Evolutionary conservation across 2,888 invertebrate species (phyloP).

Genomic region (Drosophila eohydei): DNA sequence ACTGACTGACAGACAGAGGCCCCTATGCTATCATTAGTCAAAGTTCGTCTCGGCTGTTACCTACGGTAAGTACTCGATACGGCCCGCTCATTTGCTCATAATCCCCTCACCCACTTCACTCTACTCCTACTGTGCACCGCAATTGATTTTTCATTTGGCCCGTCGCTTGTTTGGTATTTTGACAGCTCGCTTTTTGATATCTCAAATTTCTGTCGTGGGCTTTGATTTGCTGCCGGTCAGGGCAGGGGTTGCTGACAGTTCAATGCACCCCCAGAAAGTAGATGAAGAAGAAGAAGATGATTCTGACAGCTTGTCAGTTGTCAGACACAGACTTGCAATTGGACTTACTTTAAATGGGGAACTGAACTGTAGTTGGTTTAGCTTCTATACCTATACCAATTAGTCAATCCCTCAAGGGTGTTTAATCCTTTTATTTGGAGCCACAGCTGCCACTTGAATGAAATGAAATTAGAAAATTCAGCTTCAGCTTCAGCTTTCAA

Average conservation of each 20-base stretch:
- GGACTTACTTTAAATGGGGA: conserved; percentile 42
- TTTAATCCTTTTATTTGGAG: conserved; percentile 42
- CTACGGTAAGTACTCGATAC: conserved; percentile 44
- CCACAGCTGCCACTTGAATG: conserved; percentile 50
- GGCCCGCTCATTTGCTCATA: conserved; percentile 2
- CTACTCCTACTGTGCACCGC: conserved; percentile 20
- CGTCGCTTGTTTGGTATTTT: conserved; percentile 67
- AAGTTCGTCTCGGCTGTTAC: conserved; percentile 48
- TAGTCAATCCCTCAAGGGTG: conserved; percentile 35
- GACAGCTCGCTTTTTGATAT: conserved; percentile 74
- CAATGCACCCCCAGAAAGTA: conserved; percentile 60
- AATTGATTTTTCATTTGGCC: conserved; percentile 57
- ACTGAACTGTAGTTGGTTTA: conserved; percentile 1
- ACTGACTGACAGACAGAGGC: conserved; percentile 20
- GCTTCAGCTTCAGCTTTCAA: conserved; percentile 24
- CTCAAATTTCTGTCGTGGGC: conserved; percentile 64
- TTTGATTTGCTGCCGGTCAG: conserved; percentile 52
- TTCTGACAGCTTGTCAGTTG: conserved; percentile 66
- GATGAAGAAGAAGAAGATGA: conserved; percentile 14
- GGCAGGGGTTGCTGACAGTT: conserved; percentile 53
- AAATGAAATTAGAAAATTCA: conserved; percentile 58
- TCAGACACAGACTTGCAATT: conserved; percentile 47
- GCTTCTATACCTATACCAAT: conserved; percentile 45
- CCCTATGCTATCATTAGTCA: conserved; percentile 74
- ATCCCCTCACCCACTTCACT: background rate